Evolutionary conservation across 2,888 invertebrate species (phyloP), one percentile per base, ranked within the genome.

Genomic region (Drosophila leonis): DNA sequence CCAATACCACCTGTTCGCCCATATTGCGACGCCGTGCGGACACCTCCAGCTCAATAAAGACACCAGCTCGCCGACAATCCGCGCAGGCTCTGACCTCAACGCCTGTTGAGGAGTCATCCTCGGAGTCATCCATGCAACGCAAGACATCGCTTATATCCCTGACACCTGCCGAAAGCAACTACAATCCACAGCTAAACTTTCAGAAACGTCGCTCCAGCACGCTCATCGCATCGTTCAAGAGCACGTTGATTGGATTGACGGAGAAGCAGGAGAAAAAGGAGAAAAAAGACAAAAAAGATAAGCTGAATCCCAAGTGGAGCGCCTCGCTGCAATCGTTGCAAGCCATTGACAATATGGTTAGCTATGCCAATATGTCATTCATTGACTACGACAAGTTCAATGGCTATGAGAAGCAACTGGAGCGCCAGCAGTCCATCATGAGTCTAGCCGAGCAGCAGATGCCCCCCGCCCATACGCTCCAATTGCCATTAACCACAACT

Each of bases 301-400:
- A 93, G 35, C 73, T 92, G 52, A 93, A 92, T 75, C 90, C 93
- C 52, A 92, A 92, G 76, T 94, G 94, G 94, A 93, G 93, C 37
- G 94, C 94, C 18, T 94, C 94, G 0, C 77, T 94, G 69, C 94
- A 94, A 74, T 94, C 94, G 12, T 83, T 94, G 70, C 94, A 94
- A 57, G 94, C 94, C 75, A 94, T 93, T 65, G 94, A 94, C 80
- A 93, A 93, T 46, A 94, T 94, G 92, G 94, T 94, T 72, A 94
- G 94, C 89, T 94, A 94, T 85, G 93, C 94, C 70, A 94, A 94
- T 78, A 93, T 94, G 88, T 94, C 94, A 82, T 94, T 94, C 83
- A 94, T 94, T 49, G 93, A 94, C 84, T 94, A 94, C 74, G 94
- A 94, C 78, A 93, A 93, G 65, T 92, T 94, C 65, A 94, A 94